phyloP scores from a whole-genome alignment of 1,140 invertebrate genomes.

The Drosophila tropicalis region DNA sequence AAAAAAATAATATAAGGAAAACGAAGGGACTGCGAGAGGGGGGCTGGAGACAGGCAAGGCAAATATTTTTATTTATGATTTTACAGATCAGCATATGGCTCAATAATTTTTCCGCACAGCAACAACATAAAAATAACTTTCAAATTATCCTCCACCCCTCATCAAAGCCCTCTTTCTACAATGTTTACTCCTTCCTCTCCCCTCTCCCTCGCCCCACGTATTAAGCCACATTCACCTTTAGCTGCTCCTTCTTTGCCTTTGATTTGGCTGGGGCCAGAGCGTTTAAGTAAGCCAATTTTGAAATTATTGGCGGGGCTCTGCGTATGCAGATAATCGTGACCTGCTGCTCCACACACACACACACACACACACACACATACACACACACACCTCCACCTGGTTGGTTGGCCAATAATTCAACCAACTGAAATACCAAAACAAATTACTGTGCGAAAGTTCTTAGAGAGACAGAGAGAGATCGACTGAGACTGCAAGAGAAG shows the following conservation, averaged over 20 bases:
- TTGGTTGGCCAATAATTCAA: constrained; percentile 59
- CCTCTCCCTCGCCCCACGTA: background rate
- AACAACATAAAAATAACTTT: constrained; percentile 68
- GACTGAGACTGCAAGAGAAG: background rate
- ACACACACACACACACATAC: constrained; percentile 20
- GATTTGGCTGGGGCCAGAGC: constrained; percentile 19
- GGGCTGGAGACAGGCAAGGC: constrained; percentile 48
- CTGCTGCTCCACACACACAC: constrained; percentile 46
- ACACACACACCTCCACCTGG: constrained; percentile 23
- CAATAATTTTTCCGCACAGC: constrained; percentile 70
- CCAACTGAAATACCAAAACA: constrained; percentile 32
- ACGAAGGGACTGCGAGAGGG: constrained; percentile 15
- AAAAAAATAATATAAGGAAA: background rate
- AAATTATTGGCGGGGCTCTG: constrained; percentile 72
- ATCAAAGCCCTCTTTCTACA: no score
- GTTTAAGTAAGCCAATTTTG: constrained; percentile 79
- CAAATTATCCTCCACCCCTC: constrained; percentile 55
- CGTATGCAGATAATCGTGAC: constrained; percentile 81
- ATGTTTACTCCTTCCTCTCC: no score
- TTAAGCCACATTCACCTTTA: background rate
- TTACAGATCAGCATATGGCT: constrained; percentile 81
- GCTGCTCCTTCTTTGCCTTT: constrained; percentile 10
- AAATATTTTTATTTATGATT: constrained; percentile 82
- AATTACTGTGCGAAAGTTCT: constrained; percentile 57
- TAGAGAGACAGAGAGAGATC: constrained; percentile 2